These are phyloP conservation scores for Odontocerum albicorne DNA, from an alignment of 2,888 invertebrate genomes.

Conservation along the genomic window DNA sequence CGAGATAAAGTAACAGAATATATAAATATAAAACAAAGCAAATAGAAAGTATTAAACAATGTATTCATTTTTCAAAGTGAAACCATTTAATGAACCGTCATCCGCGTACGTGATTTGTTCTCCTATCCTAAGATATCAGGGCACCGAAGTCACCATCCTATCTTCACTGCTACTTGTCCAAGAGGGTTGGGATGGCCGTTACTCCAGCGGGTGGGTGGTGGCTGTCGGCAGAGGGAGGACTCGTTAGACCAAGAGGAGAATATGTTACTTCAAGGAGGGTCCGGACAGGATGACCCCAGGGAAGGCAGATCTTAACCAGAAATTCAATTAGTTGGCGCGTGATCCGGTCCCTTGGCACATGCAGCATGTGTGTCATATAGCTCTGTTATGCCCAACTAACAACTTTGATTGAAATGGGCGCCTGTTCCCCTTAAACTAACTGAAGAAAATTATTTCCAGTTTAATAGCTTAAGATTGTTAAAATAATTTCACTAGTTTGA, in stretches of 20 bases:
- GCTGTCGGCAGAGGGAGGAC: slow-evolving; percentile 6
- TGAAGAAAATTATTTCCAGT: too few species aligned
- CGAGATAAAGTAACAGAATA: too few species aligned
- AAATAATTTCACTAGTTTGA: too few species aligned
- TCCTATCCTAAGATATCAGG: background rate
- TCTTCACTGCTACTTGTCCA: slow-evolving; percentile 21
- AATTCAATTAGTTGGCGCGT: slow-evolving; percentile 36
- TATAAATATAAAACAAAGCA: too few species aligned
- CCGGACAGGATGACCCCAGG: background rate
- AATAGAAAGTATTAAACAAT: too few species aligned
- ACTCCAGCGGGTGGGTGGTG: background rate
- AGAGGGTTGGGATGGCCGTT: slow-evolving; percentile 5
- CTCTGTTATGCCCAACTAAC: too few species aligned
- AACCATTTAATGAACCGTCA: slow-evolving; percentile 31
- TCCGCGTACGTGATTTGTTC: slow-evolving; percentile 27
- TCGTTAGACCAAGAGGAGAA: slow-evolving; percentile 1
- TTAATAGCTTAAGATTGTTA: too few species aligned
- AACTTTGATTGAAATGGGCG: too few species aligned
- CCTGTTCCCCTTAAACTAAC: too few species aligned
- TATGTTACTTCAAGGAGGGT: too few species aligned
- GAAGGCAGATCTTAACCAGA: slow-evolving; percentile 32
- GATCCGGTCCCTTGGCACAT: slow-evolving; percentile 20
- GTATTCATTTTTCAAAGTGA: too few species aligned
- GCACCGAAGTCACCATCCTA: slow-evolving; percentile 22
- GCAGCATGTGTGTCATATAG: slow-evolving; percentile 20